Conservation (phyloP, 2,113 vertebrate genomes). For the Scopus umbretta region DNA sequence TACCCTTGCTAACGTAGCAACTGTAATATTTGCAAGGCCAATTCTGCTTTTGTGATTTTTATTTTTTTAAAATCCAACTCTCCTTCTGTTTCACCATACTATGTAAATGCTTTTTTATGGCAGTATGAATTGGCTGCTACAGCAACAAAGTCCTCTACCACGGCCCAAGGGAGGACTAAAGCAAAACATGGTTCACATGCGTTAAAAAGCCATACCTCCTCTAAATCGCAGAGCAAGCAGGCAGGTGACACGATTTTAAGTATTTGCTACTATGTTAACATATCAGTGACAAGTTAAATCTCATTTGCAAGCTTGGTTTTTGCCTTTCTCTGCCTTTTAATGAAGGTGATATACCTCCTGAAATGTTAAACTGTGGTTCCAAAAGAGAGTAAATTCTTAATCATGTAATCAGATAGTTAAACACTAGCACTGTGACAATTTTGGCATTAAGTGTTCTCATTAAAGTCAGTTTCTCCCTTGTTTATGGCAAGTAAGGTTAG, state of each 20-base stretch:
- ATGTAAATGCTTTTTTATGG: background rate
- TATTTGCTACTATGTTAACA: background rate
- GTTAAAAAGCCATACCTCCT: background rate
- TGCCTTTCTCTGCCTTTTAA: background rate
- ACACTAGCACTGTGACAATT: background rate
- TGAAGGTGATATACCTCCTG: background rate
- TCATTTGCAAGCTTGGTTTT: background rate
- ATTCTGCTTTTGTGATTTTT: background rate
- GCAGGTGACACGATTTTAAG: background rate
- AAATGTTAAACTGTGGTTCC: background rate
- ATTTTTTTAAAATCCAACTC: background rate
- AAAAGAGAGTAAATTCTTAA: slow-evolving; percentile 13
- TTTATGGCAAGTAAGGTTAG: background rate
- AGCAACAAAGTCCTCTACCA: background rate
- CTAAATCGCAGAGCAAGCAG: background rate
- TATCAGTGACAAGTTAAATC: background rate
- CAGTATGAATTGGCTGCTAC: background rate
- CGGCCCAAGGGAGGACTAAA: background rate
- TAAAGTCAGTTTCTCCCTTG: background rate
- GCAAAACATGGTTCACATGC: background rate
- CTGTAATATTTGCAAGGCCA: background rate
- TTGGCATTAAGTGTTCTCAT: background rate
- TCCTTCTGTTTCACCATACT: background rate
- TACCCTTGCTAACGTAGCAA: background rate
- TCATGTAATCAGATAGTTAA: background rate